A percentile compares a stretch with the other conserved stretches of the same genome.
phyloP scores from a whole-genome alignment of 2,888 invertebrate genomes.

The Biston betularia region DNA sequence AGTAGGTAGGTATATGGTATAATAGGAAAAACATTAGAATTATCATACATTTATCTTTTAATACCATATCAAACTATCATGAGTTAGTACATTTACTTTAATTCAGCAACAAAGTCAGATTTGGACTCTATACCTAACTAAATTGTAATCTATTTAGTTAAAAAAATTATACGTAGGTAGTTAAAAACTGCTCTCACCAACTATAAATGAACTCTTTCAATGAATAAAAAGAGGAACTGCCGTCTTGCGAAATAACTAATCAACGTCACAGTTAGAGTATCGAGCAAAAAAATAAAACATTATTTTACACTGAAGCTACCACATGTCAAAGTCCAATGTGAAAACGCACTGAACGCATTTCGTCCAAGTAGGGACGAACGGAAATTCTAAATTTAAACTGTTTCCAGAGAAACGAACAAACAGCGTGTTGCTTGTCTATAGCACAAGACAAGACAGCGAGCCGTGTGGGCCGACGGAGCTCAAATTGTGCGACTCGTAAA shows the following conservation, averaged over 20 bases:
- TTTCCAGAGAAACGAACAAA: conserved; percentile 79
- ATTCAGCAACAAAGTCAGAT: too few relatives aligned
- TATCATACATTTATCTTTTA: too few relatives aligned
- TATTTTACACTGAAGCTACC: conserved; percentile 46
- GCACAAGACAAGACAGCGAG: conserved; percentile 65
- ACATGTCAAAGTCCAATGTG: conserved; percentile 65
- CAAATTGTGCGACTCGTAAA: conserved; percentile 70
- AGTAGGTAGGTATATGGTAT: too few relatives aligned
- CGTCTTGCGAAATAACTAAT: conserved; percentile 43
- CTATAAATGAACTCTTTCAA: not conserved
- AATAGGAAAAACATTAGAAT: too few relatives aligned
- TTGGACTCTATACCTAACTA: too few relatives aligned
- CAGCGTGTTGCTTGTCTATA: conserved; percentile 73
- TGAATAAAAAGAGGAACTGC: conserved; percentile 44
- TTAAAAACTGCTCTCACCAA: conserved; percentile 11
- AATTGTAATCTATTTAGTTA: not conserved
- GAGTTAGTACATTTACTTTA: too few relatives aligned
- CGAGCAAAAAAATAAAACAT: conserved; percentile 46
- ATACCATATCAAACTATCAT: too few relatives aligned
- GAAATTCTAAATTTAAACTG: conserved; percentile 83
- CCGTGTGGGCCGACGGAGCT: conserved; percentile 69
- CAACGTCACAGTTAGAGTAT: conserved; percentile 44
- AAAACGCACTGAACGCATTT: conserved; percentile 77
- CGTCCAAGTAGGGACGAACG: conserved; percentile 78
- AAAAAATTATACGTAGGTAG: not conserved